A percentile compares a stretch with the other conserved stretches of the same genome.
These are phyloP conservation scores for Poeciliopsis presidionis DNA, from an alignment of 2,797 vertebrate species.

Conservation along the genomic window DNA sequence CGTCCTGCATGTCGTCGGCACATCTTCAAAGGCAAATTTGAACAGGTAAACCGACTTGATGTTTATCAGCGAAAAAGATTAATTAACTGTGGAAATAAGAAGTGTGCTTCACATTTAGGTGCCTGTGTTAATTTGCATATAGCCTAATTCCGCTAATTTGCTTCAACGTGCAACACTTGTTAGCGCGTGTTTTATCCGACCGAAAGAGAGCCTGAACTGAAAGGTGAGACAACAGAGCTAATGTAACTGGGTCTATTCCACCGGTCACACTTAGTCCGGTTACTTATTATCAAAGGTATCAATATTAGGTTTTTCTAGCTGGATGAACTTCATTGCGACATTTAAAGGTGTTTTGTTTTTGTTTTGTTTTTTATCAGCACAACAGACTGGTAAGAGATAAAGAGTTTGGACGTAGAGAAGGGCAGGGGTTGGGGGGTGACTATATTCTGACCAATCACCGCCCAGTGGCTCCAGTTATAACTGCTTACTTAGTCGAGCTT, in stretches of 20 bases:
- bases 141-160: neutral
- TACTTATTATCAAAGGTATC: neutral
- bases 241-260: no score
- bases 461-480: neutral
- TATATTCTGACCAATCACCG: constrained; percentile 40
- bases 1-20: constrained; percentile 51
- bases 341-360: neutral
- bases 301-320: neutral
- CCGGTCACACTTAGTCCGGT: neutral
- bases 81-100: neutral
- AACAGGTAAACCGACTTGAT: constrained; percentile 47
- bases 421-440: neutral
- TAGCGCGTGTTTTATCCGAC: neutral
- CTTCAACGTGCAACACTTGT: neutral
- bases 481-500: constrained; percentile 3
- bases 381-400: neutral
- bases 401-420: neutral
- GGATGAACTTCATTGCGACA: neutral
- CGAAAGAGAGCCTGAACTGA: neutral
- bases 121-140: neutral
- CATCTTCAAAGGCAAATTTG: constrained; percentile 48
- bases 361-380: neutral
- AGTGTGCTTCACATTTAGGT: neutral
- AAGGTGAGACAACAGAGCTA: neutral
- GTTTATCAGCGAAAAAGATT: neutral